Evolutionary conservation across 23 tunicate species (phyloP).

Genomic region (Clavelina lepadiformis): DNA sequence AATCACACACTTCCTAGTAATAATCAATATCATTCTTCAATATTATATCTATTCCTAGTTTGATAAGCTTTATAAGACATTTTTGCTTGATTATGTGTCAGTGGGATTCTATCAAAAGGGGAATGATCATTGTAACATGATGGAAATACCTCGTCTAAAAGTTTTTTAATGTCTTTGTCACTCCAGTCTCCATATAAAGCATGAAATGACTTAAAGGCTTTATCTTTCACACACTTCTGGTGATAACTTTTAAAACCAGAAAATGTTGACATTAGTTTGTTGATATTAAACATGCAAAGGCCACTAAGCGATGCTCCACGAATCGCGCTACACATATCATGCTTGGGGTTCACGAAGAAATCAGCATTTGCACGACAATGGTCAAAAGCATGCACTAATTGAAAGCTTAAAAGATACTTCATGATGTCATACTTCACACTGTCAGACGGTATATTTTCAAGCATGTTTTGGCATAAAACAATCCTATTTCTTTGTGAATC

Average conservation of each 20-base stretch:
- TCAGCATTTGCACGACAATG: conserved; percentile 56
- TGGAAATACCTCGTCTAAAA: conserved; percentile 27
- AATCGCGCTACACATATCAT: conserved; percentile 56
- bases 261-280: conserved; percentile 5
- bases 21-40: no score
- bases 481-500: conserved; percentile 37
- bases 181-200: conserved; percentile 24
- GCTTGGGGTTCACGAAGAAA: conserved; percentile 33
- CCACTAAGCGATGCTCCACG: conserved; percentile 71
- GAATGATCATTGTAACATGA: conserved; percentile 53
- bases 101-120: conserved; percentile 64
- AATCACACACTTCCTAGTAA: no score
- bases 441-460: conserved; percentile 11
- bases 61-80: conserved; percentile 52
- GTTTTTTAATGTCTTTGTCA: conserved; percentile 4
- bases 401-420: conserved; percentile 30
- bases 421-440: background rate
- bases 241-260: conserved; percentile 20
- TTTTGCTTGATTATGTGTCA: conserved; percentile 29
- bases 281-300: conserved; percentile 38
- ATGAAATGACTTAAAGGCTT: conserved; percentile 34
- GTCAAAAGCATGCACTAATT: conserved; percentile 65
- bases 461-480: conserved; percentile 40
- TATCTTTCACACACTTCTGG: conserved; percentile 39
- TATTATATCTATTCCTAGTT: conserved; percentile 37